phyloP scores from a whole-genome alignment of 1,140 invertebrate genomes.

The Magallana angulata region DNA sequence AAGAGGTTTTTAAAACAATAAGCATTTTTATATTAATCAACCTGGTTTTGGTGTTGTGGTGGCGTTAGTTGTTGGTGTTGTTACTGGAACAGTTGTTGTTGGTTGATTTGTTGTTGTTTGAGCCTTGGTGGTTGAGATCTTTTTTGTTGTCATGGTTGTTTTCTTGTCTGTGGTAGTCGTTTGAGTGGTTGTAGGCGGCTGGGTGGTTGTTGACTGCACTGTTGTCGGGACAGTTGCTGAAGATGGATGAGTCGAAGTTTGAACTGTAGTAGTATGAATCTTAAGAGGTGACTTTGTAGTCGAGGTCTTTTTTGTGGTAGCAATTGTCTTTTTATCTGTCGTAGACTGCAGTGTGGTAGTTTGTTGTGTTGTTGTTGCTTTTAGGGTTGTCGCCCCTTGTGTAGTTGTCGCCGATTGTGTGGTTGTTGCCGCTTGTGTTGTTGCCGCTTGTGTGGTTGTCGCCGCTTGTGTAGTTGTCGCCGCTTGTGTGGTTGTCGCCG shows the following conservation, averaged over 20 bases:
- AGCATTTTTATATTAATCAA: neutral
- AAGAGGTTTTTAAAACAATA: neutral
- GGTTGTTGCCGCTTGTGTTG: neutral
- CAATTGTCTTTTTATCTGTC: conserved; percentile 5
- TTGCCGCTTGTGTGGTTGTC: neutral
- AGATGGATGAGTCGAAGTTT: neutral
- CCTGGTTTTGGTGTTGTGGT: neutral
- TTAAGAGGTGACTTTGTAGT: neutral
- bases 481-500: neutral
- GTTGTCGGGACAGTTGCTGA: neutral
- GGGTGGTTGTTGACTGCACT: neutral
- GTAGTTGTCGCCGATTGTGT: neutral
- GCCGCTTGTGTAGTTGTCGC: neutral
- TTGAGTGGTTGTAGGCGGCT: neutral
- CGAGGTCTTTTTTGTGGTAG: neutral
- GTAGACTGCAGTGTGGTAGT: neutral
- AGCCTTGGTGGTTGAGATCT: neutral
- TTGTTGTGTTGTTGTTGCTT: neutral
- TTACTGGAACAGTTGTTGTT: neutral
- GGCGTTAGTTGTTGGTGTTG: neutral
- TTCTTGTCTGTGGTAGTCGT: conserved; percentile 16
- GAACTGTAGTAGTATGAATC: conserved; percentile 7
- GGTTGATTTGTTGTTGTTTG: conserved; percentile 8
- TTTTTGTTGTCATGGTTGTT: conserved; percentile 32
- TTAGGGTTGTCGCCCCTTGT: neutral